Evolutionary conservation across 2,888 invertebrate species (phyloP).

Genomic region (Dermolepida albohirtum): DNA sequence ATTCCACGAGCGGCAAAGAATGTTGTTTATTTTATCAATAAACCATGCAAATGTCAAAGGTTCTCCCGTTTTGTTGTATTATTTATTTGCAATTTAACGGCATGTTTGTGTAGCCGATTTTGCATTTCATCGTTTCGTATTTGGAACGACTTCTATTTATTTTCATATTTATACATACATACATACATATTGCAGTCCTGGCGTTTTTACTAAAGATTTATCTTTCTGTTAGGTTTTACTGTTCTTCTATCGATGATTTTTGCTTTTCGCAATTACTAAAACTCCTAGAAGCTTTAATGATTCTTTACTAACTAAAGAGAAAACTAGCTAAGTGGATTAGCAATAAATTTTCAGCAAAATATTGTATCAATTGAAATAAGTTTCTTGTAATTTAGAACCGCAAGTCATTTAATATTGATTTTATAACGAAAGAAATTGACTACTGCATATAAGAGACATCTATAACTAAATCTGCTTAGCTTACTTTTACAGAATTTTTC

Average conservation of each 20-base stretch:
- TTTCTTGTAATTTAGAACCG: no score
- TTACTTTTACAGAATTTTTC: no score
- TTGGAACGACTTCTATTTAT: slow-evolving; percentile 34
- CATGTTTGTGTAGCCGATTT: slow-evolving; percentile 47
- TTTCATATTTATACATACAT: slow-evolving; percentile 21
- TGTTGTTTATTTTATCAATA: slow-evolving; percentile 51
- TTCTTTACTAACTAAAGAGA: no score
- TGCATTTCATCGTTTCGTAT: slow-evolving; percentile 33
- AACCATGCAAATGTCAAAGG: slow-evolving; percentile 48
- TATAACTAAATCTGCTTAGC: no score
- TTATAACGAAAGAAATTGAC: no score
- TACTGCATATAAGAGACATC: no score
- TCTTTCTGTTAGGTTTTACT: slow-evolving; percentile 11
- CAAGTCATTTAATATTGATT: no score
- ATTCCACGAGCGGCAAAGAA: slow-evolving; percentile 15
- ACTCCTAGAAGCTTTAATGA: no score
- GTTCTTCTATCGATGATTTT: background rate
- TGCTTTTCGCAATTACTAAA: background rate
- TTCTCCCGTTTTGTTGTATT: slow-evolving; percentile 46
- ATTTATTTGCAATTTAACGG: slow-evolving; percentile 48
- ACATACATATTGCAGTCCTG: slow-evolving; percentile 18
- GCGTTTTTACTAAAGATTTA: slow-evolving; percentile 17
- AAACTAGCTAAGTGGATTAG: no score
- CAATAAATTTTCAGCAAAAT: no score
- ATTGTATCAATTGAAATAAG: no score